Percentiles rank a stretch among this genome's conserved stretches.
Evolutionary conservation across 2,113 vertebrate genomes (phyloP).

Genomic region (zebrafish (Danio rerio)): DNA sequence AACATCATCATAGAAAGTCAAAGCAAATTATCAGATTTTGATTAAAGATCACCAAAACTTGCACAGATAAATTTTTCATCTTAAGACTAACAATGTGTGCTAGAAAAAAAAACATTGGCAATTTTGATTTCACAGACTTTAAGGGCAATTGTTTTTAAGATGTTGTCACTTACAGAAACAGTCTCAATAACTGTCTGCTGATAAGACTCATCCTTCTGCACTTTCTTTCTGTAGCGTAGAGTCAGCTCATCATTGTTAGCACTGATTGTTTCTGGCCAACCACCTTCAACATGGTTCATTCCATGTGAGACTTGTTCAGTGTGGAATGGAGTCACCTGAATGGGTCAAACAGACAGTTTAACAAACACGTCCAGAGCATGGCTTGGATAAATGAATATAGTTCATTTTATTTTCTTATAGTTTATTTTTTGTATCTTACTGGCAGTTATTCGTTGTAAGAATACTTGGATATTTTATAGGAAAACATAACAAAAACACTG

Average conservation of each 20-base stretch:
- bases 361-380: no score
- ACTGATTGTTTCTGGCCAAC: slow-evolving; percentile 92
- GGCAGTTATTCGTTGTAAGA: background rate
- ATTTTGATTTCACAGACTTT: no score
- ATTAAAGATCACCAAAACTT: no score
- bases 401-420: background rate
- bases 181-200: slow-evolving; percentile 79
- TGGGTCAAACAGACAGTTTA: background rate
- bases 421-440: background rate
- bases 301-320: slow-evolving; percentile 78
- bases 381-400: background rate
- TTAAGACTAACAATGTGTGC: no score
- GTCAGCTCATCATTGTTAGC: slow-evolving; percentile 85
- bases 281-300: slow-evolving; percentile 88
- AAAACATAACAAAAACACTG: no score
- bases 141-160: background rate
- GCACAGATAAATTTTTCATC: no score
- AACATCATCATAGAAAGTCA: no score
- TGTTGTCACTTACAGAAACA: slow-evolving; percentile 75
- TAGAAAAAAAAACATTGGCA: no score
- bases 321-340: slow-evolving; percentile 74
- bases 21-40: no score
- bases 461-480: no score
- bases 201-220: slow-evolving; percentile 89
- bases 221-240: slow-evolving; percentile 89